Percentiles rank a stretch among this genome's conserved stretches.
These are phyloP conservation scores for Sitta europaea DNA, from an alignment of 2,113 vertebrate genomes.

Conservation along the genomic window DNA sequence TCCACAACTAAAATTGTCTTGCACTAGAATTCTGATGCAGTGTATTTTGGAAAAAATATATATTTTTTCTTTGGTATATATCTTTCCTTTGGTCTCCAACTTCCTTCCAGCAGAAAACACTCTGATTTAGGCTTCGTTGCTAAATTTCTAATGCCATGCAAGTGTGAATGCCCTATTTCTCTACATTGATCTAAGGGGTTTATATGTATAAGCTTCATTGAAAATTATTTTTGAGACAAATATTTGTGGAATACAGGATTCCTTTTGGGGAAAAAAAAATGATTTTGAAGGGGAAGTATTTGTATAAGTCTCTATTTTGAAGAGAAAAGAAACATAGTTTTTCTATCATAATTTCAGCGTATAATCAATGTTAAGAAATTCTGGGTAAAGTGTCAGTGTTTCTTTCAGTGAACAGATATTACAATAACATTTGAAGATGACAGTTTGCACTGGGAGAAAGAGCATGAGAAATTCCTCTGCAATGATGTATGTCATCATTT, in stretches of 20 bases:
- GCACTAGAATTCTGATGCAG: neutral
- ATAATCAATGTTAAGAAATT: neutral
- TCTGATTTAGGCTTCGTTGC: neutral
- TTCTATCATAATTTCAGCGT: neutral
- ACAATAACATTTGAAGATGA: neutral
- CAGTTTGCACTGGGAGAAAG: neutral
- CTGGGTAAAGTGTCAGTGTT: neutral
- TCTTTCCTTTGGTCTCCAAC: constrained; percentile 15
- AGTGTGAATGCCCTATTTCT: neutral
- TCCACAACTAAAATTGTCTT: constrained; percentile 4
- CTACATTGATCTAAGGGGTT: neutral
- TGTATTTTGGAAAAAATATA: constrained; percentile 43
- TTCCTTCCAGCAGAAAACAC: neutral
- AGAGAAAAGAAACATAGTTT: neutral
- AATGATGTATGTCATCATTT: neutral
- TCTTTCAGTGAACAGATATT: neutral
- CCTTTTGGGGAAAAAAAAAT: neutral
- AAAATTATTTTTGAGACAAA: constrained; percentile 22
- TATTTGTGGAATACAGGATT: neutral
- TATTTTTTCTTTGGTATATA: no score
- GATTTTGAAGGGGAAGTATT: neutral
- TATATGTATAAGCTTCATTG: neutral
- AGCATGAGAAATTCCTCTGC: neutral
- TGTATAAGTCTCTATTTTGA: neutral
- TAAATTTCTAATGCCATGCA: neutral